A percentile compares a stretch with the other conserved stretches of the same genome.
Conservation (phyloP, 1,140 invertebrate species). For the silkworm (Bombyx mori) region DNA sequence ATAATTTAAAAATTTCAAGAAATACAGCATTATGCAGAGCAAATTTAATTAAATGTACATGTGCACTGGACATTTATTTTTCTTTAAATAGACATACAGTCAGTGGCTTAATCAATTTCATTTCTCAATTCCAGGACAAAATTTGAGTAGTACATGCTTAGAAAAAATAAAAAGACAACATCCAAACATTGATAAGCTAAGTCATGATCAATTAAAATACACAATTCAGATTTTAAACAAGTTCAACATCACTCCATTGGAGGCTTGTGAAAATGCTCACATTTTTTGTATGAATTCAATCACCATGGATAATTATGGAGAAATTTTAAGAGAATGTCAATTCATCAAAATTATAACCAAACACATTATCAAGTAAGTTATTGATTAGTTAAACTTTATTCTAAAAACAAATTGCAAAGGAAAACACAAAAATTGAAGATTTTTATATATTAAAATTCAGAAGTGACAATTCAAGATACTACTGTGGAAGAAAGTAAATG, state of each 20-base stretch:
- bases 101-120: too few species aligned
- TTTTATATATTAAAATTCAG: too few species aligned
- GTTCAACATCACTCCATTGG: conserved; percentile 48
- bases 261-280: conserved; percentile 67
- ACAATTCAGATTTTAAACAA: conserved; percentile 43
- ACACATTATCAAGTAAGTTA: conserved; percentile 63
- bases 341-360: conserved; percentile 61
- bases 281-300: conserved; percentile 69
- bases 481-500: too few species aligned
- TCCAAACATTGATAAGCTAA: conserved; percentile 34
- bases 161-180: conserved; percentile 34
- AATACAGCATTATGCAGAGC: too few species aligned
- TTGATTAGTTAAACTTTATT: background rate
- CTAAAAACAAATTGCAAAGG: too few species aligned
- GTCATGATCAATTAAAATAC: conserved; percentile 32
- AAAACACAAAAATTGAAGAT: too few species aligned
- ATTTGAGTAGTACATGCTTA: conserved; percentile 17
- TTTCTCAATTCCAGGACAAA: conserved; percentile 20
- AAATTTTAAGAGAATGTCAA: conserved; percentile 70
- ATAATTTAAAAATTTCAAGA: too few species aligned
- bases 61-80: too few species aligned
- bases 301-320: conserved; percentile 70
- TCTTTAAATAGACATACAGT: too few species aligned
- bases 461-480: too few species aligned
- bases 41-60: too few species aligned